Conservation (phyloP, 1,140 invertebrate genomes). For the Macrosteles quadrilineatus region DNA sequence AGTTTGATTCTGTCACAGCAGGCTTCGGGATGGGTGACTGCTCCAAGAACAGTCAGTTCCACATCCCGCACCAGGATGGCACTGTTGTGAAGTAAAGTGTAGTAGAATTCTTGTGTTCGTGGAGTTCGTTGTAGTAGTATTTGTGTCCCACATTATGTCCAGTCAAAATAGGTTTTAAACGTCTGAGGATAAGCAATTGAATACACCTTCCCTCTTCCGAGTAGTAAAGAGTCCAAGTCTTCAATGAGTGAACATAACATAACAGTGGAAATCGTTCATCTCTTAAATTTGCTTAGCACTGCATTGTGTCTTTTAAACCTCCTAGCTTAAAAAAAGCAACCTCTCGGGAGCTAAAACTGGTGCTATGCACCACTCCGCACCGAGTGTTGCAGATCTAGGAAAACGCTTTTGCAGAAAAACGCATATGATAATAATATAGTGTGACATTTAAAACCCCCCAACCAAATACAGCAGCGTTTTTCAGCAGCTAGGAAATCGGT, state of each 20-base stretch:
- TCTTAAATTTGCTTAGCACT: not conserved
- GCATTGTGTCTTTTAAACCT: not conserved
- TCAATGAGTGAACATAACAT: not conserved
- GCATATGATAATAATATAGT: not conserved
- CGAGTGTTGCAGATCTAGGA: not conserved
- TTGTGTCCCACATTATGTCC: not conserved
- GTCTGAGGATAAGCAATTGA: not conserved
- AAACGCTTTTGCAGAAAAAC: conserved; percentile 3
- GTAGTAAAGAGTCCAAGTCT: conserved; percentile 5
- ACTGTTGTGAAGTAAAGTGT: not conserved
- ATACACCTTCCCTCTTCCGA: too few relatives aligned
- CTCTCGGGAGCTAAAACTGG: too few relatives aligned
- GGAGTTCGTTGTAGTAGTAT: not conserved
- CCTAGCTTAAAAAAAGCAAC: not conserved
- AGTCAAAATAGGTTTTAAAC: not conserved
- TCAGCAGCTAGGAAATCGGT: conserved; percentile 3
- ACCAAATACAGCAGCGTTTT: not conserved
- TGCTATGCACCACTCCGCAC: not conserved
- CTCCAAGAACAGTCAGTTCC: not conserved
- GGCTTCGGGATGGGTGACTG: too few relatives aligned
- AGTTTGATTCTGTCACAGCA: too few relatives aligned
- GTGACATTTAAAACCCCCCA: not conserved
- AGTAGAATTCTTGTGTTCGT: not conserved
- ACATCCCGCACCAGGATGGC: not conserved
- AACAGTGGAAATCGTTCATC: not conserved